A percentile compares a stretch with the other conserved stretches of the same genome.
phyloP scores from a whole-genome alignment of 2,888 invertebrate species.

The Macaria notata region DNA sequence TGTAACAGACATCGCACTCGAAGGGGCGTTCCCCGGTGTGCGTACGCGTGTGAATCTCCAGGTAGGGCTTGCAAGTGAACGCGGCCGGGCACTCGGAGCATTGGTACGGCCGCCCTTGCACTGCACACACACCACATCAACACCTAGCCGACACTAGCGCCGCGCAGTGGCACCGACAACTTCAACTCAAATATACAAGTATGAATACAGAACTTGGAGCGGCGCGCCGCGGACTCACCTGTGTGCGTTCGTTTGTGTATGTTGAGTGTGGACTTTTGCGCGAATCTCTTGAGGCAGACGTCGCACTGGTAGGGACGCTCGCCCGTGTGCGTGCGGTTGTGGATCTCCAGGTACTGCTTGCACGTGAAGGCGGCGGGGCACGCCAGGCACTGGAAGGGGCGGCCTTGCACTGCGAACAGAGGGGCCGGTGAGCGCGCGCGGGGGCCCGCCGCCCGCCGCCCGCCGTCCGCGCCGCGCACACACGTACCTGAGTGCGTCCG shows the following conservation, averaged over 20 bases:
- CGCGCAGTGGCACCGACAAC: slow-evolving; percentile 75
- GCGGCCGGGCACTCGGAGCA: slow-evolving; percentile 83
- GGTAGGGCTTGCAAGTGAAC: slow-evolving; percentile 84
- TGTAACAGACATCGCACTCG: slow-evolving; percentile 82
- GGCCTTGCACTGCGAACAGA: slow-evolving; percentile 77
- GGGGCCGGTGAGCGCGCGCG: slow-evolving; percentile 40
- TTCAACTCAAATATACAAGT: slow-evolving; percentile 37
- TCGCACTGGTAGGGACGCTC: slow-evolving; percentile 86
- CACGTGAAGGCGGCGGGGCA: slow-evolving; percentile 83
- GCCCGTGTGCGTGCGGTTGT: slow-evolving; percentile 81
- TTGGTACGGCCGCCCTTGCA: slow-evolving; percentile 81
- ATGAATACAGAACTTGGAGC: slow-evolving; percentile 20
- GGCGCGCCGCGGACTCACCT: slow-evolving; percentile 58
- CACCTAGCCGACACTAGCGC: slow-evolving; percentile 13
- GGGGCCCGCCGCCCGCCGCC: slow-evolving; percentile 24
- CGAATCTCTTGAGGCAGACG: slow-evolving; percentile 89
- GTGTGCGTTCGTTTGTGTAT: slow-evolving; percentile 92
- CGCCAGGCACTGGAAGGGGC: slow-evolving; percentile 83
- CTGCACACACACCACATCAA: slow-evolving; percentile 51
- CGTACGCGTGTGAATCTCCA: slow-evolving; percentile 85
- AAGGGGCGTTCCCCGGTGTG: slow-evolving; percentile 81
- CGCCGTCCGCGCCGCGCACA: slow-evolving; percentile 32
- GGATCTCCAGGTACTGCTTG: slow-evolving; percentile 81
- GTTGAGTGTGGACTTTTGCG: slow-evolving; percentile 91
- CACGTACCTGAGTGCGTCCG: slow-evolving; percentile 87